These are phyloP conservation scores for Thamnophis elegans DNA, from an alignment of 2,797 vertebrate species.

Conservation along the genomic window DNA sequence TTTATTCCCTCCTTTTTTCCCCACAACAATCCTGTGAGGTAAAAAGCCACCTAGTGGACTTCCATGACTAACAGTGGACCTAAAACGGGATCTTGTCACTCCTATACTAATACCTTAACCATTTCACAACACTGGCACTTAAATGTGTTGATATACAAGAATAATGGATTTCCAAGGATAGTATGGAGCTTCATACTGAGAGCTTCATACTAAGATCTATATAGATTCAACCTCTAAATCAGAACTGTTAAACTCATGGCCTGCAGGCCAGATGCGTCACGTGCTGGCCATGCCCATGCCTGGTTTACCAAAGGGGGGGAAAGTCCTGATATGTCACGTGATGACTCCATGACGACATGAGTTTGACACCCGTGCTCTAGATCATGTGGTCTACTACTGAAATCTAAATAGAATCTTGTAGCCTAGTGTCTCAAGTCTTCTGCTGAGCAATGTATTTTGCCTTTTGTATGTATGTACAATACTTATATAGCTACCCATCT, in stretches of 20 bases:
- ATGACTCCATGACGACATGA: too few species aligned
- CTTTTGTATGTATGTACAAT: too few species aligned
- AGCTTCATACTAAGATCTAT: neutral
- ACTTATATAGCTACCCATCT: too few species aligned
- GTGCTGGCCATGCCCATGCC: too few species aligned
- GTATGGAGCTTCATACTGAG: too few species aligned
- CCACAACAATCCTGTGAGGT: neutral
- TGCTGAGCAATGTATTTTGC: neutral
- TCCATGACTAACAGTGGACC: neutral
- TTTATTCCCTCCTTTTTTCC: neutral
- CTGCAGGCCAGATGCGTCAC: too few species aligned
- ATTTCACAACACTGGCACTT: neutral
- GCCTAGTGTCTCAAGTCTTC: neutral
- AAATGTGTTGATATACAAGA: neutral
- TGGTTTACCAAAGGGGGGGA: too few species aligned
- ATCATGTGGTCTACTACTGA: neutral
- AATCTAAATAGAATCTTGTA: neutral
- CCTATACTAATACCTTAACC: neutral
- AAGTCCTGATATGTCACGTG: too few species aligned
- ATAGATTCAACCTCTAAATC: neutral
- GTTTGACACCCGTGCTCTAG: neutral
- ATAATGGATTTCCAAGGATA: neutral
- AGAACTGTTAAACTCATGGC: neutral
- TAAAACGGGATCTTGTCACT: neutral
- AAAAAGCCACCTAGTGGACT: neutral